These are phyloP conservation scores for Epinotia ramella DNA, from an alignment of 2,888 invertebrate species.

Conservation along the genomic window DNA sequence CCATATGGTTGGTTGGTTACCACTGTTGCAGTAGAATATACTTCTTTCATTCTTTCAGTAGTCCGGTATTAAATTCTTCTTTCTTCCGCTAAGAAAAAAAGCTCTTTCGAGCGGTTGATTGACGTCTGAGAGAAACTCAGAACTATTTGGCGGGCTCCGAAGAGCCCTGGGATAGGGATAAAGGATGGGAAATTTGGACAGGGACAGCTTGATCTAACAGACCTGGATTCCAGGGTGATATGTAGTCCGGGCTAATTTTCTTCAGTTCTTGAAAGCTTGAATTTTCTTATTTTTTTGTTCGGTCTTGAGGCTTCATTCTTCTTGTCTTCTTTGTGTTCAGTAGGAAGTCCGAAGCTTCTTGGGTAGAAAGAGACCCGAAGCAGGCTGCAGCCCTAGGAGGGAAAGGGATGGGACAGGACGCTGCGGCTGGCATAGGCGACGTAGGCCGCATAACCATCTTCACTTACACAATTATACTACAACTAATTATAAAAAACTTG, in stretches of 20 bases:
- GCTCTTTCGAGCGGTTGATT: conserved; percentile 35
- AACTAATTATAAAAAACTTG: conserved; percentile 85
- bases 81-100: conserved; percentile 23
- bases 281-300: conserved; percentile 8
- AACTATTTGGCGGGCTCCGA: conserved; percentile 72
- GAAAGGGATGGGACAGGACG: conserved; percentile 57
- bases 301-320: conserved; percentile 16
- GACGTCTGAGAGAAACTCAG: conserved; percentile 58
- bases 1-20: no score
- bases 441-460: conserved; percentile 69
- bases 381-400: conserved; percentile 53
- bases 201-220: conserved; percentile 48
- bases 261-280: conserved; percentile 23
- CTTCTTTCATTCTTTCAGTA: no score
- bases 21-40: no score
- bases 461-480: conserved; percentile 82
- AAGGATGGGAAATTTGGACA: conserved; percentile 41
- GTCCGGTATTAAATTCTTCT: neutral
- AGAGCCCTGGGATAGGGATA: conserved; percentile 70
- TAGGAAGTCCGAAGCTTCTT: conserved; percentile 2
- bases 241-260: conserved; percentile 22
- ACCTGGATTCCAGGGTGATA: conserved; percentile 51
- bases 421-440: conserved; percentile 73
- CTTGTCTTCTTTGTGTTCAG: conserved; percentile 5
- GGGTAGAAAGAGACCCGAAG: conserved; percentile 37